These are phyloP conservation scores for Pseudolaguvia tuberculata DNA, from an alignment of 2,113 vertebrate species.

Conservation along the genomic window DNA sequence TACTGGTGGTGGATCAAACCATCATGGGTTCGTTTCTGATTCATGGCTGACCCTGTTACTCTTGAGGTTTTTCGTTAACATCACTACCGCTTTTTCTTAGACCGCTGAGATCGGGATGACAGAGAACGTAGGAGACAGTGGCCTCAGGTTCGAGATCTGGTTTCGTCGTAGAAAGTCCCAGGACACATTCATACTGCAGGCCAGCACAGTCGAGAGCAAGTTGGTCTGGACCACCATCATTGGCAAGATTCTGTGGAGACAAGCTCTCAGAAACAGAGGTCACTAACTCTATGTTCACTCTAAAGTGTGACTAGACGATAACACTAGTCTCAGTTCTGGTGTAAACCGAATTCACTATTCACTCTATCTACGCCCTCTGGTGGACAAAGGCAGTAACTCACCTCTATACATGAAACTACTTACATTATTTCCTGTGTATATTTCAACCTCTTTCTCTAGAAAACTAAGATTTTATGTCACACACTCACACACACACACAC, in stretches of 20 bases:
- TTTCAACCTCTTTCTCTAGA: not conserved
- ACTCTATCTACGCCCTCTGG: not conserved
- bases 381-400: not conserved
- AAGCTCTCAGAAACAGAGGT: constrained; percentile 81
- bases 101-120: constrained; percentile 81
- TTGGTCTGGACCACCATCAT: constrained; percentile 72
- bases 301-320: not conserved
- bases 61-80: not conserved
- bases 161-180: constrained; percentile 77
- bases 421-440: too few species aligned
- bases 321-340: too few species aligned
- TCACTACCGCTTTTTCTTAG: constrained; percentile 51
- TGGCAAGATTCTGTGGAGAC: constrained; percentile 79
- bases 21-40: too few species aligned
- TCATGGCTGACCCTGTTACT: too few species aligned
- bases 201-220: constrained; percentile 72
- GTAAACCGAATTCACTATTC: too few species aligned
- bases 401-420: not conserved
- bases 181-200: constrained; percentile 79
- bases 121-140: constrained; percentile 77
- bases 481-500: too few species aligned
- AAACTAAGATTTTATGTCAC: not conserved
- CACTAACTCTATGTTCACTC: not conserved
- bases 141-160: constrained; percentile 83
- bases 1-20: too few species aligned